Base-by-base conservation (phyloP, 2,113 vertebrate genomes). In the Corvus moneduloides region DNA sequence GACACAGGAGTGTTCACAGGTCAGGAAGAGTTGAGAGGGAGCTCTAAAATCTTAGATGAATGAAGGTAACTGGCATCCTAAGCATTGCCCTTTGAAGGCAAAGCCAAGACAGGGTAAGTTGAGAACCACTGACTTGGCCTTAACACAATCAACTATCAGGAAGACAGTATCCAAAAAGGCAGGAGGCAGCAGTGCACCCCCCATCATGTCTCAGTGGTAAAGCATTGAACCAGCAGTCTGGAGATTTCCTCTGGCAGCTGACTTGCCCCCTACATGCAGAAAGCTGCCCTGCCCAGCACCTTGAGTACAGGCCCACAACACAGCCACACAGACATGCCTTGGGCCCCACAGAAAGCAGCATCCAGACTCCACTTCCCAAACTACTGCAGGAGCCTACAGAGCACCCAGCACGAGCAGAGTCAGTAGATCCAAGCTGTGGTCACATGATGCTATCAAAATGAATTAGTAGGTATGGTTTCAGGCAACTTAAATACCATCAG, bases 1-100 rank as follows among this genome's bases (percentile, higher is more conserved):
- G 76, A 74, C 39, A 84, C n/a, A 37, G 49, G 41, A 92, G 68
- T 59, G 35, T 41, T 89, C 52, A 68, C 84, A 87, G 95, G 95
- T 95, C 93, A 92, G 84, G 33, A 87, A 84, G 64, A 97, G 91
- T 93, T 94, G 93, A 95, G 95, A 97, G 37, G 23, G 76, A 77
- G 72, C 68, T 75, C 79, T 79, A 89, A 62, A 92, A 62, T 67
- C 39, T 35, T 37, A 43, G 35, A 78, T 92, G 84, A 87, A 75
- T 21, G 33, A 62, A 73, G 63, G 37, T 63, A 80, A 85, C 90
- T 72, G 74, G 18, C 77, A 93, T 73, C 26, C 49, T 79, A 87
- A 94, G 49, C 58, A 30, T 18, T 83, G 62, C 18, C 44, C 56
- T 84, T 84, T 81, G 48, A 92, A 92, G 64, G 49, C 27, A 90